Base-by-base conservation (phyloP, 2,113 vertebrate species). In the Gnathonemus echidnorhynchus region DNA sequence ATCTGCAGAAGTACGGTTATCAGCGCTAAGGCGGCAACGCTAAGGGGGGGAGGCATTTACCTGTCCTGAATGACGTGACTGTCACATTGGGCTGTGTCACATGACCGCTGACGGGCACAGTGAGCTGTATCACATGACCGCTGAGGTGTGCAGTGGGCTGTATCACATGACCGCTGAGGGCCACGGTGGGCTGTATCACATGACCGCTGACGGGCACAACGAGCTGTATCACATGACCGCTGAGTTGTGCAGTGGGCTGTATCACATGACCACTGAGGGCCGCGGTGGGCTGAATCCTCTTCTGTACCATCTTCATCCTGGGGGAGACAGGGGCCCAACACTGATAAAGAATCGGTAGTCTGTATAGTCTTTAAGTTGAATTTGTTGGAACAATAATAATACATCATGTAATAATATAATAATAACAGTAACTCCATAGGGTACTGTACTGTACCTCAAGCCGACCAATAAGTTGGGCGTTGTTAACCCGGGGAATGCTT, bases 261-360 rank as follows among this genome's bases (percentile, higher is more conserved):
- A 48, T 48, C 46, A 48, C 48, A 48, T 48, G 48, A 48, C 10
- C 1, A 11, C 66, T 13, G 27, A 70, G 27, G 10, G 31, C 3
- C 1, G 4, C 27, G 1, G 10, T 74, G 66, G 5, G 35, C 5
- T 42, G 13, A 80, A 42, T 42, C 74, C 92, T 92, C 95, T 62
- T 93, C 93, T 46, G 92, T 50, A 45, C 92, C 93, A 93, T 90
- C 92, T 62, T 96, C 95, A 92, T 96, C 95, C 96, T 96, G 89
- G 93, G 9, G 62, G 49, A 84, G 35, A 56, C 74, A 89, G 3
- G 74, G 88, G 49, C 6, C 9, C 11, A 24, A 89, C 31, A 84
- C 13, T 35, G 49, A 74, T 42, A 70, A 42, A 89, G 9, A 52
- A 39, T 77, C 70, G 0, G 70, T 77, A 39, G 8, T 42, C 35